Evolutionary conservation across 2,797 vertebrate genomes (phyloP).

Genomic region (Lithobates sylvaticus): DNA sequence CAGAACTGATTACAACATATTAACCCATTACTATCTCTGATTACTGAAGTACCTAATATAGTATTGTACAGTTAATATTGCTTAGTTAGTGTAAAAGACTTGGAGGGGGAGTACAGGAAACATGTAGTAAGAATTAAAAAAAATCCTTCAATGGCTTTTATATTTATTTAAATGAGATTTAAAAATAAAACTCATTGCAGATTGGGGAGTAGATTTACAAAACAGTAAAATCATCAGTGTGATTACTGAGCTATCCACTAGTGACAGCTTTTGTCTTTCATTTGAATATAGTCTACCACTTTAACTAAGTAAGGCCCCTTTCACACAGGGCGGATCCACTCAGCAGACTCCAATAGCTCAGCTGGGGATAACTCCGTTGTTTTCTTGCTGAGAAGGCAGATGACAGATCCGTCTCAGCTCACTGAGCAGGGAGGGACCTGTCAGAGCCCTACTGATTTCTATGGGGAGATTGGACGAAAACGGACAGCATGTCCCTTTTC

Average conservation of each 20-base stretch:
- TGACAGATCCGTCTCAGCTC: too few relatives aligned
- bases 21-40: not conserved
- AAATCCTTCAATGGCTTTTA: not conserved
- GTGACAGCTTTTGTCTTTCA: not conserved
- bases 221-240: not conserved
- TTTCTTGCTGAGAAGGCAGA: too few relatives aligned
- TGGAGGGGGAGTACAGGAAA: not conserved
- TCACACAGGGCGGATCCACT: too few relatives aligned
- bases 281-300: not conserved
- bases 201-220: not conserved
- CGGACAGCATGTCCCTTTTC: too few relatives aligned
- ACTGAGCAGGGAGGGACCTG: too few relatives aligned
- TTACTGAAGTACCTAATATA: not conserved
- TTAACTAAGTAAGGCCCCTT: not conserved
- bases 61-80: not conserved
- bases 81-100: not conserved
- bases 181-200: not conserved
- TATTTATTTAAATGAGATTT: not conserved
- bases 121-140: not conserved
- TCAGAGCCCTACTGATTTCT: too few relatives aligned
- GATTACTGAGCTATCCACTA: not conserved
- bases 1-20: constrained; percentile 4
- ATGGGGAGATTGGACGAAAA: too few relatives aligned
- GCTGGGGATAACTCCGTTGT: too few relatives aligned
- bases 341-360: too few relatives aligned